Conservation (phyloP, 2,113 vertebrate species). For the Pseudopipra pipra region DNA sequence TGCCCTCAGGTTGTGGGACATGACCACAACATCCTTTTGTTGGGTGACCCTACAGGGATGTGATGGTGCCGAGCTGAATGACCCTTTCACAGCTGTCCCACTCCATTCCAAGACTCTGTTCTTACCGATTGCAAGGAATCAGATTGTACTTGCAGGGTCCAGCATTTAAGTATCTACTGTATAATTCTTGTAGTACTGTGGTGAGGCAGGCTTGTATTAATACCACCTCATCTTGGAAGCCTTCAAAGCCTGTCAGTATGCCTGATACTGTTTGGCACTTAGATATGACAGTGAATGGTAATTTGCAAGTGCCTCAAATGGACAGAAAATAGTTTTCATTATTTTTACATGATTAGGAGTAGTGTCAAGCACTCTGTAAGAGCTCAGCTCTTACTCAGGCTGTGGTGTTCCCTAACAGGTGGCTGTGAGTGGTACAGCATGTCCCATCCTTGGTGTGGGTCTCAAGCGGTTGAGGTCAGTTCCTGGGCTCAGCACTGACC, state of each 20-base stretch:
- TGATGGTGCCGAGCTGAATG: not conserved
- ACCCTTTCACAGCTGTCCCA: not conserved
- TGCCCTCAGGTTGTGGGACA: fast-evolving
- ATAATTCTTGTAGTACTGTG: constrained; percentile 10
- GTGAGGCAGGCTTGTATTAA: constrained; percentile 55
- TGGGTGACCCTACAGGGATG: not conserved
- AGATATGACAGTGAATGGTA: constrained; percentile 64
- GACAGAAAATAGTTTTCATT: constrained; percentile 69
- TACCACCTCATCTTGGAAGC: constrained; percentile 60
- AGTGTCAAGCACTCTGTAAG: constrained; percentile 32
- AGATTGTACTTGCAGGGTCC: not conserved
- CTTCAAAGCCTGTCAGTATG: constrained; percentile 56
- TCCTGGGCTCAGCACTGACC: not conserved
- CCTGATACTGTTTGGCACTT: constrained; percentile 66
- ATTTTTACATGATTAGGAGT: constrained; percentile 55
- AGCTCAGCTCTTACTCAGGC: constrained; percentile 8
- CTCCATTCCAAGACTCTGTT: not conserved
- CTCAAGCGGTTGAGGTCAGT: not conserved
- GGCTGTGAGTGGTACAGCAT: constrained; percentile 15
- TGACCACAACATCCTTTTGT: not conserved
- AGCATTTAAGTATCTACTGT: not conserved
- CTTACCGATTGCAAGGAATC: not conserved
- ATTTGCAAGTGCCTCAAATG: constrained; percentile 63
- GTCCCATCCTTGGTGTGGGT: not conserved
- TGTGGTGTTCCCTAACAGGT: constrained; percentile 20